Evolutionary conservation across 2,797 vertebrate genomes (phyloP), one percentile per base, ranked within the genome.

Genomic region (Poeciliopsis paucimaculata): DNA sequence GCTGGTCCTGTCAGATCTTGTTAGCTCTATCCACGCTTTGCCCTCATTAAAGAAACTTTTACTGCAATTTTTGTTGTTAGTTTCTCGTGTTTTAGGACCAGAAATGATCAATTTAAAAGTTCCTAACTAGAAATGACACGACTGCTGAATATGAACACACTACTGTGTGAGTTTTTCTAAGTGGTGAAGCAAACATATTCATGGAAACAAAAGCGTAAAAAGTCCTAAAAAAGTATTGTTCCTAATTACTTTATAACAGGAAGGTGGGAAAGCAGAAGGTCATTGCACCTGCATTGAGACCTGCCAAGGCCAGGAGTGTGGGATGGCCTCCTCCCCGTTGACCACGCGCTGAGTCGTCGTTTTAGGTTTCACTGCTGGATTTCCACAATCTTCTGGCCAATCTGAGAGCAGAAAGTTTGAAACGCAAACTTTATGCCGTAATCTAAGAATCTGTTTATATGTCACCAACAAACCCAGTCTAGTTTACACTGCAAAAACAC

Each of bases 381-480:
- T 88, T 39, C 95, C 95, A 82, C 95, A 96, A 15, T 83, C 73
- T 62, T 80, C 72, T 72, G 95, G 94, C 94, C 95, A 96, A 75
- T 73, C 95, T 95, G 77, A 53, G n/a, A 64, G 60, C 31, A 78
- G 8, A 83, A 71, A 53, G 77, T n/a, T 12, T 31, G n/a, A 23
- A 36, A 26, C 5, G 2, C 4, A 73, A 39, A 55, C 62, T 55
- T 55, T 13, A 26, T 11, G 13, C 13, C 4, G 5, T 16, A 55
- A 64, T 73, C 28, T 36, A 10, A 73, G 31, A 73, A 31, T 10
- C 5, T 0, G 46, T 39, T 49, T 49, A 43, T 51, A n/a, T 41
- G 60, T 39, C 36, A 66, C 16, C 18, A 43, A 70, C 23, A 70
- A 70, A 70, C 66, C 13, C 20, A 23, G 4, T 39, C 20, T 8